A percentile compares a stretch with the other conserved stretches of the same genome.
These are phyloP conservation scores for Danio aesculapii DNA, from an alignment of 2,797 vertebrate genomes.

Conservation along the genomic window DNA sequence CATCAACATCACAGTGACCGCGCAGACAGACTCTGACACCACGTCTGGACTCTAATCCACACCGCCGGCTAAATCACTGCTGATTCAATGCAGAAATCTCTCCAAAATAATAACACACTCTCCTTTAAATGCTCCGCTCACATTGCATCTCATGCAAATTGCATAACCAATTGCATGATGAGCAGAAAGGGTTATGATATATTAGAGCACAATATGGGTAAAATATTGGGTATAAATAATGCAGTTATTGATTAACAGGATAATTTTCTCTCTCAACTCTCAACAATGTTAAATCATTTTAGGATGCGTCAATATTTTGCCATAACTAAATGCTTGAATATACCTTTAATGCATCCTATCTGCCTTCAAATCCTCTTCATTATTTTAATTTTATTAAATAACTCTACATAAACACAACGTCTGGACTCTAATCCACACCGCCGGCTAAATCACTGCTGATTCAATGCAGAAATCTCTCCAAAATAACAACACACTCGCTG, in stretches of 20 bases:
- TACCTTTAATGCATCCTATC: no score
- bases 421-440: constrained; percentile 28
- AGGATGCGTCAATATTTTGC: no score
- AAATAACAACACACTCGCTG: constrained; percentile 18
- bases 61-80: background rate
- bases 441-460: background rate
- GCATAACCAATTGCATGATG: background rate
- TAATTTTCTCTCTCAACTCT: no score
- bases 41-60: constrained; percentile 30
- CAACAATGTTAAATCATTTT: no score
- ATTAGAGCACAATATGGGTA: no score
- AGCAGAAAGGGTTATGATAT: background rate
- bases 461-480: background rate
- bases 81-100: no score
- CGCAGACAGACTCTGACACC: constrained; percentile 40
- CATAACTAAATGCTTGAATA: no score
- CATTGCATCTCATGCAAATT: constrained; percentile 11
- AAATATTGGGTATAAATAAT: no score
- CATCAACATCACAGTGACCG: constrained; percentile 63
- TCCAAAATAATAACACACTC: constrained; percentile 21
- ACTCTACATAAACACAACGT: no score
- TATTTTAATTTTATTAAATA: no score
- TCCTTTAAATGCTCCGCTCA: background rate
- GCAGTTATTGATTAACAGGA: no score
- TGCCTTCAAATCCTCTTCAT: no score